Conservation (phyloP, 1,140 invertebrate genomes). For the Tetramorium alpestre region DNA sequence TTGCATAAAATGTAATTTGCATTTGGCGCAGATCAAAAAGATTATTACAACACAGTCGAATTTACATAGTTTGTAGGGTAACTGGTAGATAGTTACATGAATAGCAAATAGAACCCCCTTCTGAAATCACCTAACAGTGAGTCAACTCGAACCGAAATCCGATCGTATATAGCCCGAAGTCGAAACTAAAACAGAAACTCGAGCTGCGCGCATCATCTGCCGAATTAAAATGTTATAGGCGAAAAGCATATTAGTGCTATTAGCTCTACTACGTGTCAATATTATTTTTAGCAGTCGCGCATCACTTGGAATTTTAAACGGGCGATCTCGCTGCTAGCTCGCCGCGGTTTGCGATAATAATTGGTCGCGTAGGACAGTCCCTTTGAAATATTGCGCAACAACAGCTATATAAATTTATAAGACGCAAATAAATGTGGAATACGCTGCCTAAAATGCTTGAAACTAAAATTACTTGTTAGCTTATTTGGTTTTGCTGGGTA, state of each 20-base stretch:
- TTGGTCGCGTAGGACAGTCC: neutral
- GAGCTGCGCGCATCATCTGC: conserved; percentile 13
- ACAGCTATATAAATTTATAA: neutral
- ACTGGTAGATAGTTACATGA: neutral
- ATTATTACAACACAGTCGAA: neutral
- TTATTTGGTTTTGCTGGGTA: neutral
- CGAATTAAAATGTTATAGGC: conserved; percentile 49
- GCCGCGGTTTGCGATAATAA: neutral
- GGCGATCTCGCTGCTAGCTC: neutral
- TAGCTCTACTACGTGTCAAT: conserved; percentile 32
- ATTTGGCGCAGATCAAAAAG: neutral
- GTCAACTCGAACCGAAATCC: neutral
- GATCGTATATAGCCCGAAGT: conserved; percentile 3
- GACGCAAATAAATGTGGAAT: neutral
- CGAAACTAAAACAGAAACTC: conserved; percentile 41
- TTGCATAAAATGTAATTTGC: conserved; percentile 2
- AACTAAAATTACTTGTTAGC: neutral
- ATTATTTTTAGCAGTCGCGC: conserved; percentile 45
- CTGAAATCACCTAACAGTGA: neutral
- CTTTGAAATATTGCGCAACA: neutral
- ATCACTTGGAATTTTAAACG: conserved; percentile 6
- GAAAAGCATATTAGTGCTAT: conserved; percentile 43
- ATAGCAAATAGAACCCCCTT: conserved; percentile 22
- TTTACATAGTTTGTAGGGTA: conserved; percentile 28
- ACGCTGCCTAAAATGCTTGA: neutral